phyloP scores from a whole-genome alignment of 2,888 invertebrate genomes.

The Altica lythri region DNA sequence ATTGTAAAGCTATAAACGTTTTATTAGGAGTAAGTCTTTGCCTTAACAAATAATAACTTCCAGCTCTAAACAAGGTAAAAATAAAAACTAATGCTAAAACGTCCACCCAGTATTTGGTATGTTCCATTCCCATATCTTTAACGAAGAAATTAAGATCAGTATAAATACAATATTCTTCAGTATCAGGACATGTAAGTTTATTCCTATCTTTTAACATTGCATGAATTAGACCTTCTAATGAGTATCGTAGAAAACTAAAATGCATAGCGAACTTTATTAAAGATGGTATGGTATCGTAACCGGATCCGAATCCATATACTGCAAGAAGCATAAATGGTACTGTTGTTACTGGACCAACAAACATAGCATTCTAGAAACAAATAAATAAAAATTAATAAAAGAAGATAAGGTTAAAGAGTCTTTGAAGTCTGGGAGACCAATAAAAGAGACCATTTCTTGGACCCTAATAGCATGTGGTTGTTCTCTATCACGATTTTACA shows the following conservation, averaged over 20 bases:
- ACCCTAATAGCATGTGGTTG: not conserved
- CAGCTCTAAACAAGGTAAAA: slow-evolving; percentile 66
- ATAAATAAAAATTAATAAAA: slow-evolving; percentile 8
- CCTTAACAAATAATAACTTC: slow-evolving; percentile 73
- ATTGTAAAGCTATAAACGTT: slow-evolving; percentile 72
- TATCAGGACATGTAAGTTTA: slow-evolving; percentile 73
- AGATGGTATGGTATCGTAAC: slow-evolving; percentile 65
- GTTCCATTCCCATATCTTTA: slow-evolving; percentile 74
- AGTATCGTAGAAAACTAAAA: slow-evolving; percentile 76
- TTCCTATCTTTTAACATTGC: slow-evolving; percentile 78
- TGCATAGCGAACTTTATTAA: slow-evolving; percentile 82
- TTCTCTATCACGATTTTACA: no score
- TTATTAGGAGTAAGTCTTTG: slow-evolving; percentile 73
- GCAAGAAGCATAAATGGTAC: slow-evolving; percentile 89
- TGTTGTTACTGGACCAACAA: slow-evolving; percentile 83
- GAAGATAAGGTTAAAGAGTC: no score
- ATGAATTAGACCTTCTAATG: slow-evolving; percentile 73
- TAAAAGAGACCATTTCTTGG: no score
- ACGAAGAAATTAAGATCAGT: slow-evolving; percentile 76
- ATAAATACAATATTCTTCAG: slow-evolving; percentile 76
- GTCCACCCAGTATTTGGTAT: slow-evolving; percentile 71
- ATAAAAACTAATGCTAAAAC: slow-evolving; percentile 66
- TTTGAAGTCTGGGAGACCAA: no score
- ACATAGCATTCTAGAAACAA: slow-evolving; percentile 82
- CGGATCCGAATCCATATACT: slow-evolving; percentile 85